Evolutionary conservation across 2,888 invertebrate species (phyloP).

Genomic region (Cyclophora punctaria): DNA sequence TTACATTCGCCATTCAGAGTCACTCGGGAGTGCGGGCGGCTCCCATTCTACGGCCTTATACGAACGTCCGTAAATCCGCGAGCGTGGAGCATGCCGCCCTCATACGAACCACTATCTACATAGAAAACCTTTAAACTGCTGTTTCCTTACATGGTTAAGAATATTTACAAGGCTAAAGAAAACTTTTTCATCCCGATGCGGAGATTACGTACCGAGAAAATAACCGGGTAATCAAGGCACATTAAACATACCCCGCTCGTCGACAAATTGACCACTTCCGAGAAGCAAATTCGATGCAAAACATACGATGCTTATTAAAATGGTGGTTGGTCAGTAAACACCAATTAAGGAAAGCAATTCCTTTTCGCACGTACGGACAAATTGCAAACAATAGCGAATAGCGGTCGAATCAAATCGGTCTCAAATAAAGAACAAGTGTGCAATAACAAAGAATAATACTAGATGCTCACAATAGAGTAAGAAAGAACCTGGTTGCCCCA

Average conservation of each 20-base stretch:
- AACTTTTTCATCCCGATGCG: slow-evolving; percentile 3
- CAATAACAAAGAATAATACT: slow-evolving; percentile 5
- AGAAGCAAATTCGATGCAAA: slow-evolving; percentile 41
- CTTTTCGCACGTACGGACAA: slow-evolving; percentile 66
- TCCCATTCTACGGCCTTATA: slow-evolving; percentile 51
- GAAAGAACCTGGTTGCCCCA: slow-evolving; percentile 1
- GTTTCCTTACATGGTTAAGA: slow-evolving; percentile 10
- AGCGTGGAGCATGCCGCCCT: slow-evolving; percentile 23
- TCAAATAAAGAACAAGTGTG: slow-evolving; percentile 9
- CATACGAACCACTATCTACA: slow-evolving; percentile 37
- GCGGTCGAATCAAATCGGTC: too few species aligned
- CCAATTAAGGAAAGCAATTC: slow-evolving; percentile 60
- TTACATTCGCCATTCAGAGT: slow-evolving; percentile 47
- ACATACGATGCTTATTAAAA: slow-evolving; percentile 39
- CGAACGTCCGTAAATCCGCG: slow-evolving; percentile 29
- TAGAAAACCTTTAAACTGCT: slow-evolving; percentile 10
- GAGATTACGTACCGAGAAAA: slow-evolving; percentile 20
- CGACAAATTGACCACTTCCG: slow-evolving; percentile 47
- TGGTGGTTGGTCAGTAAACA: slow-evolving; percentile 28
- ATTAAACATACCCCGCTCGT: slow-evolving; percentile 29
- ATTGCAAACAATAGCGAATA: slow-evolving; percentile 49
- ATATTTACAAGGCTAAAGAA: slow-evolving; percentile 2
- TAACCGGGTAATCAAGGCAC: slow-evolving; percentile 27
- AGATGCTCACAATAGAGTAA: slow-evolving; percentile 1
- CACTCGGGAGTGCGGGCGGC: slow-evolving; percentile 35